phyloP scores from a whole-genome alignment of 2,113 vertebrate species.

The Brienomyrus longianalis region DNA sequence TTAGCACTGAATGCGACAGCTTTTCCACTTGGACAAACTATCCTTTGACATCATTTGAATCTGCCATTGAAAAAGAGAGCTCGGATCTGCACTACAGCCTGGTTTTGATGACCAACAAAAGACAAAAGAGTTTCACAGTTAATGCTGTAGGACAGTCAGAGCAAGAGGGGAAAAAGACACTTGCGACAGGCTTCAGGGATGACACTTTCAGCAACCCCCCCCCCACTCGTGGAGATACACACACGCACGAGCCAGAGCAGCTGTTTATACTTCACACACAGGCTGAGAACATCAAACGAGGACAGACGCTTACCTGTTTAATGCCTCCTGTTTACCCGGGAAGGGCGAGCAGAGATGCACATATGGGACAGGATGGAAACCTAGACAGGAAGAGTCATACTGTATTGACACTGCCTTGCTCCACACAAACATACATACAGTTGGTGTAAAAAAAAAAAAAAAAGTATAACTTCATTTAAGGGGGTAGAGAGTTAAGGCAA shows the following conservation, averaged over 20 bases:
- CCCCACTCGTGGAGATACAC: not conserved
- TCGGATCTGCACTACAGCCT: not conserved
- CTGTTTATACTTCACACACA: not conserved
- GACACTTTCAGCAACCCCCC: not conserved
- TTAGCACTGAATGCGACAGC: not conserved
- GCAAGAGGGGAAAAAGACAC: not conserved
- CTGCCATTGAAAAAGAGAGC: not conserved
- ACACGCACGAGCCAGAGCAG: not conserved
- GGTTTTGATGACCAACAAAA: not conserved
- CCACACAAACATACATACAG: not conserved
- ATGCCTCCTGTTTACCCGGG: not conserved
- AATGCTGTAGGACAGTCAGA: no score
- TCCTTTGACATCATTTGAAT: not conserved
- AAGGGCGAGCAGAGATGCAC: not conserved
- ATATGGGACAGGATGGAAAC: not conserved
- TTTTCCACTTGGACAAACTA: not conserved
- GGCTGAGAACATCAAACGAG: not conserved
- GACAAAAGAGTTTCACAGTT: no score
- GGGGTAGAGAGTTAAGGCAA: not conserved
- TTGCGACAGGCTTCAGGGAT: not conserved
- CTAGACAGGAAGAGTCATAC: not conserved
- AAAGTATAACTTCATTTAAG: not conserved
- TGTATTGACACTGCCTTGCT: not conserved
- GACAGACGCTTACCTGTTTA: not conserved
- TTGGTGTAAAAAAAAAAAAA: not conserved